phyloP scores from a whole-genome alignment of 30 jellyfish, hydroid and myxozoan species.

The Rhopilema esculentum region DNA sequence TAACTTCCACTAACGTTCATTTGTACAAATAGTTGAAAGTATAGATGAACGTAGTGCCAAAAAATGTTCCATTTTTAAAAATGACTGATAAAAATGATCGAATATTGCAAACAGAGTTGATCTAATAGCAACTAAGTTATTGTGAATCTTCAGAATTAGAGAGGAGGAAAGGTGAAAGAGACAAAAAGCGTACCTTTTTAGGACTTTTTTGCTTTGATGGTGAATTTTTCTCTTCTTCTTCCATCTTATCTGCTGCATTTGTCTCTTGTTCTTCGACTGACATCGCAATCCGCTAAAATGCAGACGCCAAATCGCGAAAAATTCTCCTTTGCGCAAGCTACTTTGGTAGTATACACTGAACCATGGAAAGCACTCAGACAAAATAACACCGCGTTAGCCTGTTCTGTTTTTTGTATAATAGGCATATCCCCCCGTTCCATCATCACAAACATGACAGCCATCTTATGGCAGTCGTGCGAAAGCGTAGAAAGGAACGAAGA shows the following conservation, averaged over 20 bases:
- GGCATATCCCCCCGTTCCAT: conserved; percentile 48
- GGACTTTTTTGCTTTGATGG: conserved; percentile 8
- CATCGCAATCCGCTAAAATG: not conserved
- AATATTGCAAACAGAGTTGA: not conserved
- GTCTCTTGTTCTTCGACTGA: not conserved
- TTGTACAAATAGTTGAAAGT: too few relatives aligned
- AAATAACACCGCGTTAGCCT: not conserved
- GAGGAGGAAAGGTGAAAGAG: not conserved
- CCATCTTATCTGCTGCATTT: conserved; percentile 5
- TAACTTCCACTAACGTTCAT: too few relatives aligned
- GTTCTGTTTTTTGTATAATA: not conserved
- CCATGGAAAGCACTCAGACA: not conserved
- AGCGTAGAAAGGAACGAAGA: conserved; percentile 61
- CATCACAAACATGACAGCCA: conserved; percentile 68
- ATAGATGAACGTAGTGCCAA: too few relatives aligned
- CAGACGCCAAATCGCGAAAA: not conserved
- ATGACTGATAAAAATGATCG: too few relatives aligned
- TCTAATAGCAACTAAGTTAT: not conserved
- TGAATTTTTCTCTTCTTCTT: conserved; percentile 10
- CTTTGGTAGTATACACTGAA: not conserved
- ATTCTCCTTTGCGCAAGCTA: not conserved
- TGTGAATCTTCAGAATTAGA: not conserved
- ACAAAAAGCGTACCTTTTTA: conserved; percentile 14
- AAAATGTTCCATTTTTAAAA: too few relatives aligned
- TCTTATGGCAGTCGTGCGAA: conserved; percentile 91